phyloP scores from a whole-genome alignment of 2,888 invertebrate species.

The Mimumesa dahlbomi region DNA sequence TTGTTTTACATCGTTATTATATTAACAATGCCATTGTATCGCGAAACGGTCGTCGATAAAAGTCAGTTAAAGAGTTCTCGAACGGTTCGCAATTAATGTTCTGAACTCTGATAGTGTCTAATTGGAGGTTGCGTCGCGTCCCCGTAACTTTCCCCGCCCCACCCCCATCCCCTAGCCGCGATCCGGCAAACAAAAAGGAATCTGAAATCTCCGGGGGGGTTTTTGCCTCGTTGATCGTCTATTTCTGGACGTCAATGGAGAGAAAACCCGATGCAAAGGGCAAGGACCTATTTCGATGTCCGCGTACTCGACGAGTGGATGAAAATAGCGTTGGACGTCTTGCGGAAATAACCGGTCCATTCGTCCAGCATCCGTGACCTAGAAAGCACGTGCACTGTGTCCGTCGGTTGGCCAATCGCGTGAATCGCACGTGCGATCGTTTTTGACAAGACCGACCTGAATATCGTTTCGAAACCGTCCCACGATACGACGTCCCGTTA shows the following conservation, averaged over 20 bases:
- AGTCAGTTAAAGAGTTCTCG: conserved; percentile 28
- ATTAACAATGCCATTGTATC: conserved; percentile 18
- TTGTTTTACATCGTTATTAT: background rate
- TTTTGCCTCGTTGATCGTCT: conserved; percentile 26
- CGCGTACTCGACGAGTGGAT: conserved; percentile 48
- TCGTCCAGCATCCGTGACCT: conserved; percentile 44
- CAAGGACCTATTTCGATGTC: conserved; percentile 56
- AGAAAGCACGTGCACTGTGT: conserved; percentile 50
- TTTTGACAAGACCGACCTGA: too few relatives aligned
- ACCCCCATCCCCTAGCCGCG: too few relatives aligned
- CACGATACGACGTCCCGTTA: too few relatives aligned
- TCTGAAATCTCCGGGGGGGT: too few relatives aligned
- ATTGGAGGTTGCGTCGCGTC: conserved; percentile 16
- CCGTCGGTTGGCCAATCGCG: too few relatives aligned
- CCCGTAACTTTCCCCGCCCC: too few relatives aligned
- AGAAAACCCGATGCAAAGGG: conserved; percentile 25
- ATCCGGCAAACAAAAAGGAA: too few relatives aligned
- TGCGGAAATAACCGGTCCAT: conserved; percentile 52
- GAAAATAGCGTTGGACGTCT: conserved; percentile 59
- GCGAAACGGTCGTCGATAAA: conserved; percentile 20
- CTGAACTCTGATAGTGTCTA: conserved; percentile 14
- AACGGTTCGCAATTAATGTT: conserved; percentile 20
- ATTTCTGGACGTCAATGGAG: conserved; percentile 57
- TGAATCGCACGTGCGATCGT: too few relatives aligned
- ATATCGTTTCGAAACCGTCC: too few relatives aligned